These are phyloP conservation scores for Drosophila teissieri DNA, from an alignment of 1,140 invertebrate species.

Conservation along the genomic window DNA sequence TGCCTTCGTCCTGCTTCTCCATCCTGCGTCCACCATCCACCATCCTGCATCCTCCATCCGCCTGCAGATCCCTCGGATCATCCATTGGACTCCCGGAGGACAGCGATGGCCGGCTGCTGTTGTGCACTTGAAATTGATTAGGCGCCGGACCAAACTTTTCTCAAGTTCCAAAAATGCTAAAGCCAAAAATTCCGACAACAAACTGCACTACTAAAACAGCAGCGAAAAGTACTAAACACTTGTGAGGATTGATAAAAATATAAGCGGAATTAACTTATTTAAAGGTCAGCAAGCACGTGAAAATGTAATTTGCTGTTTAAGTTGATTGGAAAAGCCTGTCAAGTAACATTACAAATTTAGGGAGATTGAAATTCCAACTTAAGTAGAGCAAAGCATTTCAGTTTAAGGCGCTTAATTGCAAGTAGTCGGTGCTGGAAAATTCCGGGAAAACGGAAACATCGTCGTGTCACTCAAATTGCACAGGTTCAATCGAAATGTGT, in stretches of 20 bases:
- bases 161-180: slow-evolving; percentile 4
- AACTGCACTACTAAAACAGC: not conserved
- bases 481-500: slow-evolving; percentile 1
- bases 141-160: slow-evolving; percentile 19
- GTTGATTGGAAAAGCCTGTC: too few relatives aligned
- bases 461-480: not conserved
- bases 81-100: slow-evolving; percentile 6
- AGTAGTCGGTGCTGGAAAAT: not conserved
- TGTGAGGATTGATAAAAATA: too few relatives aligned
- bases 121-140: slow-evolving; percentile 74
- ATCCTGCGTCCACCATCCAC: too few relatives aligned
- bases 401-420: not conserved
- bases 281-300: not conserved
- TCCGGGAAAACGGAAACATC: not conserved
- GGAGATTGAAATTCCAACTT: not conserved
- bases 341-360: too few relatives aligned
- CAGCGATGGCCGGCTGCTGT: slow-evolving; percentile 10
- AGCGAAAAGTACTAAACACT: not conserved
- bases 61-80: not conserved
- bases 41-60: not conserved
- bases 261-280: too few relatives aligned
- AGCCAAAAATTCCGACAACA: not conserved
- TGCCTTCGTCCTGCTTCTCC: too few relatives aligned
- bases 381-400: not conserved
- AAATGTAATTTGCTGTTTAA: not conserved